phyloP scores from a whole-genome alignment of 2,888 invertebrate species.

The Vannuccia rotundouncinata region DNA sequence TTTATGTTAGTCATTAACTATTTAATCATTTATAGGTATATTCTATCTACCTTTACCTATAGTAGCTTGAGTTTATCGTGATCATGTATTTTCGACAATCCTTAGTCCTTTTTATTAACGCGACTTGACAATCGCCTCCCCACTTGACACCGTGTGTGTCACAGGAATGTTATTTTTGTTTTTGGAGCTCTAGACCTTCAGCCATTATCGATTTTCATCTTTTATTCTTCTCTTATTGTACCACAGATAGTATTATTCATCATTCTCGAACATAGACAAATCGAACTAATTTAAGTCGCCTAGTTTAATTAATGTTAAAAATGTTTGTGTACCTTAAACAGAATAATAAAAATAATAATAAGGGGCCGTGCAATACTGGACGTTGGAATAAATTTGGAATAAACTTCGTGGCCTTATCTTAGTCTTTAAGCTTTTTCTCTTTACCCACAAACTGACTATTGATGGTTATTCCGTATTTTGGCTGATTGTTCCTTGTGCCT shows the following conservation, averaged over 20 bases:
- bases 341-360: too few species aligned
- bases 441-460: background rate
- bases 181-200: background rate
- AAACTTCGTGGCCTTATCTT: constrained; percentile 1
- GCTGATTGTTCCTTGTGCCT: constrained; percentile 22
- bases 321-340: too few species aligned
- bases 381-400: background rate
- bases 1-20: background rate
- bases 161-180: background rate
- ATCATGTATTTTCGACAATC: constrained; percentile 5
- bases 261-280: background rate
- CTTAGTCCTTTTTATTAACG: background rate
- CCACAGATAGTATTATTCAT: background rate
- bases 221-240: background rate
- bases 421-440: constrained; percentile 19
- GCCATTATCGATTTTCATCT: background rate
- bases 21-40: background rate
- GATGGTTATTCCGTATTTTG: background rate
- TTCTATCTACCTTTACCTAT: background rate
- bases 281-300: too few species aligned
- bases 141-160: background rate
- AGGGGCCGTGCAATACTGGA: too few species aligned
- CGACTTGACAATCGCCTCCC: background rate
- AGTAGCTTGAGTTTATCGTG: background rate
- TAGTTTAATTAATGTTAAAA: too few species aligned